Percentiles rank a stretch among this genome's conserved stretches.
phyloP scores from a whole-genome alignment of 2,797 vertebrate species.

The Microctenopoma steveboyesi region DNA sequence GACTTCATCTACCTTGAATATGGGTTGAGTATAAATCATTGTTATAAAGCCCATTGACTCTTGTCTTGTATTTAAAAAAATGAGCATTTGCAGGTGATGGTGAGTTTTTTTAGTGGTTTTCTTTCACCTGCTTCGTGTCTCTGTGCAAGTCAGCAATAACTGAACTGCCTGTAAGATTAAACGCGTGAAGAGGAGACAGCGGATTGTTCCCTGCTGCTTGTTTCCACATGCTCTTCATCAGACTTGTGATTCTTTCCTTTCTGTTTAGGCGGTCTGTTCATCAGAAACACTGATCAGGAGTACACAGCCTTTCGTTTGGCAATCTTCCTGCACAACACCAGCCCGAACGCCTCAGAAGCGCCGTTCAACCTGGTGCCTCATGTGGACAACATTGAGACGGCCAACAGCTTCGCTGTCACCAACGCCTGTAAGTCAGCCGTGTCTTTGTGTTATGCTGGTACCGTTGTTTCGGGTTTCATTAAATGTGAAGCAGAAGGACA shows the following conservation, averaged over 20 bases:
- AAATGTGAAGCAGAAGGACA: neutral
- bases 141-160: neutral
- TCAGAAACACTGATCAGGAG: constrained; percentile 99
- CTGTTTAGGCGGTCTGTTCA: constrained; percentile 91
- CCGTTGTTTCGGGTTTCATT: neutral
- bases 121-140: neutral
- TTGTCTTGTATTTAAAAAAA: neutral
- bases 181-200: neutral
- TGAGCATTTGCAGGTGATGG: neutral
- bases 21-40: neutral
- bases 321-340: constrained; percentile 99
- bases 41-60: neutral
- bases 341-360: constrained; percentile 96
- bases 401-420: constrained; percentile 99
- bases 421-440: constrained; percentile 94
- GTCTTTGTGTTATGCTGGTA: neutral
- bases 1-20: too few species aligned
- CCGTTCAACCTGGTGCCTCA: constrained; percentile 99
- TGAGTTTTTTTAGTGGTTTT: neutral
- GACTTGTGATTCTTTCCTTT: constrained; percentile 18
- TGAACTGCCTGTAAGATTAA: neutral
- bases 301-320: constrained; percentile 98
- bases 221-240: constrained; percentile 1
- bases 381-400: constrained; percentile 99
- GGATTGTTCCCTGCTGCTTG: neutral